Base-by-base conservation (phyloP, 2,797 vertebrate species). In the Alauda arvensis region DNA sequence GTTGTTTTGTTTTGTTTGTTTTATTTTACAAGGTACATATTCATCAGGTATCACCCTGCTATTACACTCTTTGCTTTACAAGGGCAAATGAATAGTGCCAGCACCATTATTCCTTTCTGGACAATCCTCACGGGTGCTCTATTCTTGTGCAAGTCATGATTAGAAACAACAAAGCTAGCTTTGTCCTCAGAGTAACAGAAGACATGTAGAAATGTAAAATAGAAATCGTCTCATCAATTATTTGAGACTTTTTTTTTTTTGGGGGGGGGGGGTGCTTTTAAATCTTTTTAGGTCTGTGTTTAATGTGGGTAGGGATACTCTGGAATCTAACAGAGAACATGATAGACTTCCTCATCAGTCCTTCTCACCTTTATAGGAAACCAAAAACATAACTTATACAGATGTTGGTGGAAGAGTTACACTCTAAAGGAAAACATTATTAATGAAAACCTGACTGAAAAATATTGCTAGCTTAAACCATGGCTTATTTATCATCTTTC, bases 231-330 rank as follows among this genome's bases (percentile, higher is more conserved):
- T 55, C 21, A 72, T 33, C 24, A 65, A 1, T 68, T 7, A 8
- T 39, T 33, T 55, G 26, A 39, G 21, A 40, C 1, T 6, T 39
- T 12, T 3, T 14, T 55, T 40, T 40, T n/a, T n/a, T n/a, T n/a
- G n/a, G n/a, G n/a, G n/a, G n/a, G n/a, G 6, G 10, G 2, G 9
- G 5, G 3, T 12, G 6, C 10, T 70, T 60, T 34, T 12, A 0
- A 25, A 20, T 14, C 6, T 29, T 61, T 82, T 42, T 14, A 34
- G 11, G 4, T 55, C 7, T 65, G 43, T 62, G 6, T 57, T 77
- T 62, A 46, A 52, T 39, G 10, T 55, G 11, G 3, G 5, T 45
- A 42, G 12, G 6, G 25, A 43, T 55, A 69, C 42, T 49, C 6
- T 26, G 39, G 19, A 8, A 23, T 42, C 4, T 40, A 57, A 39